Evolutionary conservation across 2,797 vertebrate species (phyloP), one percentile per base, ranked within the genome.

Genomic region (Zalophus californianus): DNA sequence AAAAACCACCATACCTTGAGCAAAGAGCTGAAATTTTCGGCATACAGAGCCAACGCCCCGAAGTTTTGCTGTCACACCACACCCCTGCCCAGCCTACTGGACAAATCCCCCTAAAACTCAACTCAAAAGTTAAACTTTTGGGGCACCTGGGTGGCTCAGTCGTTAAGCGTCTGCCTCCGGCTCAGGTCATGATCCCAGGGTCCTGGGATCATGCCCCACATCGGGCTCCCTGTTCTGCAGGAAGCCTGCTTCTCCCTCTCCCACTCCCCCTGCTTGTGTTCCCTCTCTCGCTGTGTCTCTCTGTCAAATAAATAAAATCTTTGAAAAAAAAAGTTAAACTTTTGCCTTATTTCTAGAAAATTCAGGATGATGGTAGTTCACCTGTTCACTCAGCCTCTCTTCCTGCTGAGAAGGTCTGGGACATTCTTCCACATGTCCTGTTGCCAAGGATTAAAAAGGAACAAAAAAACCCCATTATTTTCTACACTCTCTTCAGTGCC

Each of bases 401-500:
- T 48, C 48, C 73, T 23, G 32, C 29, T 52, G 20, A 4, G 10
- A 41, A n/a, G 18, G 14, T 60, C 73, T 50, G 12, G 5, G 18
- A n/a, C 21, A 0, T 32, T n/a, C 75, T 21, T 29, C 18, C 44
- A 10, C 48, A 0, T 1, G 41, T 23, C 29, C 32, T 7, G 9
- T 41, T 41, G 54, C 73, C 7, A 35, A 54, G 38, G 64, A 52
- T 54, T 35, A 3, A 68, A 38, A 83, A 35, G 8, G 21, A 27
- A 44, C 8, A 0, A 27, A 25, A 2, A 21, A 18, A 10, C 1
- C n/a, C 4, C 62, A 3, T 29, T 15, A 0, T 8, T 29, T 35
- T 1, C 1, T 1, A 0, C 44, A 8, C 7, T 50, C 35, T 66
- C 20, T 35, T 38, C 38, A 15, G 18, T 2, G 1, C 58, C 13